Evolutionary conservation across 2,113 vertebrate genomes (phyloP), one percentile per base, ranked within the genome.

Genomic region (Mionectes macconnelli): DNA sequence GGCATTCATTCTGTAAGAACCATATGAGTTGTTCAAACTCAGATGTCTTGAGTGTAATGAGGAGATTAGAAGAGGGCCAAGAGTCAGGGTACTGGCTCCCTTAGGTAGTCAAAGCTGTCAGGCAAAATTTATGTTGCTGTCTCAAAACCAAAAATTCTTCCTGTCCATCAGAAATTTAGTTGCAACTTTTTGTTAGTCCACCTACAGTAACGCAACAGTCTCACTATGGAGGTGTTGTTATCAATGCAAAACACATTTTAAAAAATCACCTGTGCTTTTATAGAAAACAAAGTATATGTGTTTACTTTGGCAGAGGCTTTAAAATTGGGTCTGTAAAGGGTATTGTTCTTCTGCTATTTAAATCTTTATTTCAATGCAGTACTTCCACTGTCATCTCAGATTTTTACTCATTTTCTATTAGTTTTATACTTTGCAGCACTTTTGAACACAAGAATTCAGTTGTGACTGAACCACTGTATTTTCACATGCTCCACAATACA

Each of bases 21-120:
- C 35, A 45, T 47, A 55, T 25, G 56, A 92, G 81, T 59, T 86
- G 82, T 77, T 87, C 81, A 92, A 94, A 91, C 21, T 80, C 73
- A 74, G 42, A n/a, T 69, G 13, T 92, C 56, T 69, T 87, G 56
- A 93, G 35, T 62, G 49, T 22, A 85, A 39, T 3, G 4, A 89
- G 31, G 49, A 89, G 78, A 90, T 94, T 90, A 95, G 56, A 35
- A 94, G 78, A 87, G 86, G 59, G 31, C 47, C 78, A 93, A 70
- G 45, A 88, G 81, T 94, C 73, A 93, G 64, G 75, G 62, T 76
- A 55, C 40, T 91, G 59, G 12, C 52, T 96, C 27, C 10, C 22
- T 82, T n/a, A 89, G 72, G 82, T 73, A 93, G 69, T 83, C 72
- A 96, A 90, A 94, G 37, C 62, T 92, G 81, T 67, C 94, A 94